Conservation (phyloP, 2,113 vertebrate genomes). For the Perca flavescens region DNA sequence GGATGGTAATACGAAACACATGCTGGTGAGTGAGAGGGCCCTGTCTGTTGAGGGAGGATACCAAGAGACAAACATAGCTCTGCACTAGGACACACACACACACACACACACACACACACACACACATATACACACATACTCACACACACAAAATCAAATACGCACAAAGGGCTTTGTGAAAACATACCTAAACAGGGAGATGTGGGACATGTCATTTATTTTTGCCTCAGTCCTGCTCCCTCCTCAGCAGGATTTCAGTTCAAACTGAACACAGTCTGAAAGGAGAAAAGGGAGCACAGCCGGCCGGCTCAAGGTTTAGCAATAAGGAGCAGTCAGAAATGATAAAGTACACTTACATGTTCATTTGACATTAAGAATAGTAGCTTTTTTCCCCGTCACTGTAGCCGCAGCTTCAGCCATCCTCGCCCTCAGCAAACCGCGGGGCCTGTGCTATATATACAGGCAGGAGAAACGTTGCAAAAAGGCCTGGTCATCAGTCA, state of each 20-base stretch:
- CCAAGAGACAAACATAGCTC: conserved; percentile 64
- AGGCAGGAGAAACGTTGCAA: conserved; percentile 48
- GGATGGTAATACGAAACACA: conserved; percentile 78
- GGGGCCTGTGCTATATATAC: conserved; percentile 57
- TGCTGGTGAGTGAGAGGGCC: conserved; percentile 65
- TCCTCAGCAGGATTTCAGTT: conserved; percentile 55
- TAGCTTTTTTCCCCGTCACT: conserved; percentile 56
- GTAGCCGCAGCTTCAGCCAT: conserved; percentile 61
- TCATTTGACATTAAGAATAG: conserved; percentile 76
- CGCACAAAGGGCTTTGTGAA: conserved; percentile 69
- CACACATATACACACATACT: conserved; percentile 16
- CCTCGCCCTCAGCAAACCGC: conserved; percentile 60
- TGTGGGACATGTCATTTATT: conserved; percentile 72
- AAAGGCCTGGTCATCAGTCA: conserved; percentile 60
- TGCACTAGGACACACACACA: conserved; percentile 40
- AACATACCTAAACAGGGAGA: conserved; percentile 72
- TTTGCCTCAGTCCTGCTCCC: conserved; percentile 30
- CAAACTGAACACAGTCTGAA: conserved; percentile 26
- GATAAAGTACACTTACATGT: conserved; percentile 65
- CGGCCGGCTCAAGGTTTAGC: conserved; percentile 54
- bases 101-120: conserved; percentile 32
- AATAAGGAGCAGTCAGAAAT: conserved; percentile 71
- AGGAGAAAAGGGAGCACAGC: conserved; percentile 33
- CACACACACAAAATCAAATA: conserved; percentile 14
- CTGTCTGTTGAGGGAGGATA: conserved; percentile 66